Conservation (phyloP, 2,888 invertebrate species). For the Harpagoxenus sublaevis region DNA sequence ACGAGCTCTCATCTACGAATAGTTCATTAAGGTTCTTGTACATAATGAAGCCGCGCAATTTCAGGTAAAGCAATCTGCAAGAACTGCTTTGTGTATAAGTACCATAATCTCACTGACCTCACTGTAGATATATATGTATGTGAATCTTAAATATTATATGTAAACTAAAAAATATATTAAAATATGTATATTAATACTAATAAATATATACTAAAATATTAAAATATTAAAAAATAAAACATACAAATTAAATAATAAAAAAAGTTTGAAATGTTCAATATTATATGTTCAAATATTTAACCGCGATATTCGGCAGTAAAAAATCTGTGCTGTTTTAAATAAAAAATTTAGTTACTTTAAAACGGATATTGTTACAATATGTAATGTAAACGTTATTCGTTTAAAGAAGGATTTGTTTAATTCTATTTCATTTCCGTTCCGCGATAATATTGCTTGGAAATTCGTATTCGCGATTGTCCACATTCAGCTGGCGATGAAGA, state of each 20-base stretch:
- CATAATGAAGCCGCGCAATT: slow-evolving; percentile 14
- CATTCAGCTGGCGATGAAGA: background rate
- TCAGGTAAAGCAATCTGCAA: background rate
- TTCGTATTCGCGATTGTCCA: background rate
- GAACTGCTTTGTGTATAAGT: background rate
- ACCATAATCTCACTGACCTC: background rate
- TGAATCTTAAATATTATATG: background rate
- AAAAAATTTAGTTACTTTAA: background rate
- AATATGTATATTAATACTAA: background rate
- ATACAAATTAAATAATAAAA: background rate
- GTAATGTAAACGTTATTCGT: background rate
- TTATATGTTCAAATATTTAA: background rate
- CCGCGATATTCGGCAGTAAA: background rate
- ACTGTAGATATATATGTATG: no score
- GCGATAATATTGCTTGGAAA: slow-evolving; percentile 5
- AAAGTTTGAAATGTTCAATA: background rate
- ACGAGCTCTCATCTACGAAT: slow-evolving; percentile 11
- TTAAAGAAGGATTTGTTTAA: background rate
- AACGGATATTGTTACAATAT: background rate
- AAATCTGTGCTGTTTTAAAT: background rate
- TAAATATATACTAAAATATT: background rate
- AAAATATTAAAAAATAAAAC: background rate
- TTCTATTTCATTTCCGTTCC: background rate
- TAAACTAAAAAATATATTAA: background rate
- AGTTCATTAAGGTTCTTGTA: slow-evolving; percentile 13